Base-by-base conservation (phyloP, 2,113 vertebrate genomes). In the Corythornis madagascariensis region DNA sequence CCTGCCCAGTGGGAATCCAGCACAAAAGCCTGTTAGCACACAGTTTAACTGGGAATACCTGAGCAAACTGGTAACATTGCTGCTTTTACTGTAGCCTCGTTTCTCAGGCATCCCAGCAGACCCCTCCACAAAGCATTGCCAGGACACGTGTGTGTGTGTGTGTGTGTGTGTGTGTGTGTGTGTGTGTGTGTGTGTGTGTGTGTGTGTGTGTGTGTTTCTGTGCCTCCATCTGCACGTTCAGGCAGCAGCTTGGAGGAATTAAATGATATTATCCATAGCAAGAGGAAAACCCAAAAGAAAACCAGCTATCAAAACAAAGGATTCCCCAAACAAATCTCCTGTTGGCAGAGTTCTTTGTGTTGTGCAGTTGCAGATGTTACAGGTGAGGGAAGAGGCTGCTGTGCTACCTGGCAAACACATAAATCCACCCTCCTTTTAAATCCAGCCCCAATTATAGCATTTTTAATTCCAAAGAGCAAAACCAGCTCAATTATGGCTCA, bases 21-120 rank as follows among this genome's bases (percentile, higher is more conserved):
- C 69, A 74, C 67, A 90, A 94, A 96, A 96, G 64, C 81, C 81
- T 93, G 93, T 92, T 67, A 81, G 65, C 81, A 50, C 83, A 83
- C 52, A 81, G 60, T 95, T 94, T 89, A 81, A 89, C 67, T 85
- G 92, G 92, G 86, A 94, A 90, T 96, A 90, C 91, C 87, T 93
- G 91, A 93, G 82, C 55, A 95, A 94, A 95, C 76, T 83, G 92
- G 93, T 96, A 96, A 75, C 52, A 14, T 21, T 94, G 61, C 53
- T 92, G 79, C 84, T 90, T 92, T 92, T 65, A 69, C 57, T 31
- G 13, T 29, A 61, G 88, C n/a, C 53, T 83, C 91, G 65, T 83
- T 86, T 91, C 43, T 60, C 33, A 73, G 11, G 7, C 83, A 82
- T 90, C 81, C 29, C 56, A 71, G 28, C 74, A 80, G n/a, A 73